Evolutionary conservation across 2,113 vertebrate genomes (phyloP).

Genomic region (Pholis gunnellus): DNA sequence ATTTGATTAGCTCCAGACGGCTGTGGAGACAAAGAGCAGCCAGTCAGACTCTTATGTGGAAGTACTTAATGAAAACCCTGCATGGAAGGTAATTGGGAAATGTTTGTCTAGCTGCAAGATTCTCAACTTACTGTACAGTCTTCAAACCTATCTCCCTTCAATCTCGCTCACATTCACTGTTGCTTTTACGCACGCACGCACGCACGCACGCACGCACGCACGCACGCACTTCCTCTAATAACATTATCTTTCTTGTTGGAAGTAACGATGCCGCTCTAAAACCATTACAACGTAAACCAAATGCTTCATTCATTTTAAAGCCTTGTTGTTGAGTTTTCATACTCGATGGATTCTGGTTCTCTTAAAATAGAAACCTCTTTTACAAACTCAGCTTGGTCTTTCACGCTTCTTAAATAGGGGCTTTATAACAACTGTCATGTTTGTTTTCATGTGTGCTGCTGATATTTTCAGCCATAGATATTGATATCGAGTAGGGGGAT

Average conservation of each 20-base stretch:
- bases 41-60: slow-evolving; percentile 80
- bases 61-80: slow-evolving; percentile 86
- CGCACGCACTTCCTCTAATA: background rate
- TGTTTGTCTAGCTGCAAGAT: slow-evolving; percentile 81
- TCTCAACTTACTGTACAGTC: slow-evolving; percentile 78
- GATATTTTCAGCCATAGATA: background rate
- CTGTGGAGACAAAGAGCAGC: slow-evolving; percentile 79
- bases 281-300: slow-evolving; percentile 4
- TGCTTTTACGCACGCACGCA: slow-evolving; percentile 35
- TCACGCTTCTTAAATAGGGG: background rate
- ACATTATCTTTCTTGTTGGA: slow-evolving; percentile 22
- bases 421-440: background rate
- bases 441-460: background rate
- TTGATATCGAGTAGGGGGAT: background rate
- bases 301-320: background rate
- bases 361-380: slow-evolving; percentile 15
- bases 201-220: slow-evolving; percentile 13
- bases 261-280: slow-evolving; percentile 13
- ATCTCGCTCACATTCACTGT: slow-evolving; percentile 19
- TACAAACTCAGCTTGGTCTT: background rate
- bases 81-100: slow-evolving; percentile 82
- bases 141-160: slow-evolving; percentile 55
- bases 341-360: background rate
- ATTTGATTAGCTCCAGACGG: slow-evolving; percentile 86
- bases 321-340: slow-evolving; percentile 2